Base-by-base conservation (phyloP, 2,888 invertebrate species). In the Agonopterix arenella region DNA sequence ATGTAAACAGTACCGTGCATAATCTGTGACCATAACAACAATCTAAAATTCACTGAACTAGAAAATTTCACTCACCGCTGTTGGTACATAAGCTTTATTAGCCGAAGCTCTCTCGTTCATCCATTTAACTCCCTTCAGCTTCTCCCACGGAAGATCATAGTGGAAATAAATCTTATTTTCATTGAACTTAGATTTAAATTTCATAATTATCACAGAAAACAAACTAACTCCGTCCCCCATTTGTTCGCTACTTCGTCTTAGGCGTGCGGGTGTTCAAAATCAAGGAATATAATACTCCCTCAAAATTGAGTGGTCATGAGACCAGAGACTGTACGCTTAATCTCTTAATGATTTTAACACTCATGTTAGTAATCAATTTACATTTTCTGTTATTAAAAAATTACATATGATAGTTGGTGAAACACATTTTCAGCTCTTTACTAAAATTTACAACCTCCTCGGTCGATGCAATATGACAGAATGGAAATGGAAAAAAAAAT, bases 71-170 rank as follows among this genome's bases (percentile, higher is more conserved):
- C 81, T 81, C 61, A 92, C 92, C 71, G 85, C 85, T 18, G 98
- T 97, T 44, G 98, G 97, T 61, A 92, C 91, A 80, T 98, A 98
- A 1, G 97, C 96, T 78, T 92, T 92, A 70, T 93, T 93, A 37
- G 93, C 90, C 52, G 90, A 89, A 46, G 96, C 95, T 70, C 91
- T 91, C 64, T 91, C 90, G 84, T 96, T 96, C 92, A 93, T 96
- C 96, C 96, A 96, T 84, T 93, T 92, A 50, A 94, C 89, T 45
- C 75, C 52, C 61, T 82, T 85, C 11, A 89, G 68, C 64, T 74
- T 86, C 60, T 85, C 78, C 86, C 83, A 84, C 28, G 85, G 83
- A 64, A 85, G 65, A 76, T 86, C 80, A 63, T 68, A 84, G 62
- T 84, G 80, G 59, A 88, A 85, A 79, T 79, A 80, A 68, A 84